Conservation (phyloP, 2,888 invertebrate species). For the Pogonocherus hispidulus region DNA sequence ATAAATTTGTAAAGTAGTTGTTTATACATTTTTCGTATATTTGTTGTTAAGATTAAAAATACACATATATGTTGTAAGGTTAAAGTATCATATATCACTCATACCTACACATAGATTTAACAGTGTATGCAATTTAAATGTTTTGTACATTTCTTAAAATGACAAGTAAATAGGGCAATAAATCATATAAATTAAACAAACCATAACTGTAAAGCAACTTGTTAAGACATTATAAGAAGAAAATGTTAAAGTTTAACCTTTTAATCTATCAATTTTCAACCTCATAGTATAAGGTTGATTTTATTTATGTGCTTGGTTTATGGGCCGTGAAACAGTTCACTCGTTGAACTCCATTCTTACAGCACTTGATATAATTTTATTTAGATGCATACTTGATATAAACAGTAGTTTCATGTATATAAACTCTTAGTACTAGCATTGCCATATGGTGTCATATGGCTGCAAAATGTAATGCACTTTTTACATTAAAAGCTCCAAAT, state of each 20-base stretch:
- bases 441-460: constrained; percentile 25
- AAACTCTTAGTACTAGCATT: constrained; percentile 23
- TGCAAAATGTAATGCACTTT: neutral
- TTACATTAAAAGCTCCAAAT: too few relatives aligned
- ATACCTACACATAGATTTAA: neutral
- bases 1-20: too few relatives aligned
- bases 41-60: too few relatives aligned
- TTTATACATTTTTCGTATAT: too few relatives aligned
- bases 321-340: constrained; percentile 55
- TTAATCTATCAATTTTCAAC: constrained; percentile 58
- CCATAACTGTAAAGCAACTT: constrained; percentile 52
- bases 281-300: constrained; percentile 50
- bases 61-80: neutral
- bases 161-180: constrained; percentile 44
- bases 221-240: constrained; percentile 54
- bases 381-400: constrained; percentile 45
- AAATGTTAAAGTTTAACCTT: constrained; percentile 55
- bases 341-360: constrained; percentile 49
- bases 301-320: constrained; percentile 54
- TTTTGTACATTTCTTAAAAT: too few relatives aligned
- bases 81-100: neutral
- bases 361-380: constrained; percentile 49
- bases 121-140: constrained; percentile 12
- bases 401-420: constrained; percentile 35
- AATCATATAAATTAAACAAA: constrained; percentile 53